These are phyloP conservation scores for Sternarchorhynchus goeldii DNA, from an alignment of 2,797 vertebrate genomes.

Conservation along the genomic window DNA sequence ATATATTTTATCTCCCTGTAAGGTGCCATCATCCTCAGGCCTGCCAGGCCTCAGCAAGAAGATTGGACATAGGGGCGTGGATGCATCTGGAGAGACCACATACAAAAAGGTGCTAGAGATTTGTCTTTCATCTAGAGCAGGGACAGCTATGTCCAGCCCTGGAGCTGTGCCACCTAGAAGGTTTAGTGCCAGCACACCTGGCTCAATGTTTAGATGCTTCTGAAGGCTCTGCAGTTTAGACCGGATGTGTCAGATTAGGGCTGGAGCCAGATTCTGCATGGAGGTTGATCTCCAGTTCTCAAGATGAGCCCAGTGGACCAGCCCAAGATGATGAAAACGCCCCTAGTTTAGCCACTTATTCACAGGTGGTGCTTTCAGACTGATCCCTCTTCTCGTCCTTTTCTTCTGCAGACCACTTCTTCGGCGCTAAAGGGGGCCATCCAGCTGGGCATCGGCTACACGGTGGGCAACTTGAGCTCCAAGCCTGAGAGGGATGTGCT, in stretches of 20 bases:
- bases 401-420: slow-evolving; percentile 80
- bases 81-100: slow-evolving; percentile 96
- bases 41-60: slow-evolving; percentile 87
- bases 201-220: too few relatives aligned
- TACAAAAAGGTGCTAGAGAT: slow-evolving; percentile 89
- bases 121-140: background rate
- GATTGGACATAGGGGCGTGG: slow-evolving; percentile 93
- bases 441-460: slow-evolving; percentile 89
- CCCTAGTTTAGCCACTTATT: too few relatives aligned
- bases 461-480: slow-evolving; percentile 88
- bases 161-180: too few relatives aligned
- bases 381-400: background rate
- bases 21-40: slow-evolving; percentile 83
- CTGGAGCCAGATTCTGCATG: too few relatives aligned
- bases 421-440: slow-evolving; percentile 88
- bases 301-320: too few relatives aligned
- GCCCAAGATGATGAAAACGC: too few relatives aligned
- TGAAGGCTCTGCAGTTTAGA: too few relatives aligned
- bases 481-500: slow-evolving; percentile 88
- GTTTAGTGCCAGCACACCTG: too few relatives aligned
- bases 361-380: background rate
- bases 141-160: too few relatives aligned
- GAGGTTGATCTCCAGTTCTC: too few relatives aligned
- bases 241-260: too few relatives aligned
- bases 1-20: slow-evolving; percentile 23